phyloP scores from a whole-genome alignment of 2,113 vertebrate species.

The Pica pica region DNA sequence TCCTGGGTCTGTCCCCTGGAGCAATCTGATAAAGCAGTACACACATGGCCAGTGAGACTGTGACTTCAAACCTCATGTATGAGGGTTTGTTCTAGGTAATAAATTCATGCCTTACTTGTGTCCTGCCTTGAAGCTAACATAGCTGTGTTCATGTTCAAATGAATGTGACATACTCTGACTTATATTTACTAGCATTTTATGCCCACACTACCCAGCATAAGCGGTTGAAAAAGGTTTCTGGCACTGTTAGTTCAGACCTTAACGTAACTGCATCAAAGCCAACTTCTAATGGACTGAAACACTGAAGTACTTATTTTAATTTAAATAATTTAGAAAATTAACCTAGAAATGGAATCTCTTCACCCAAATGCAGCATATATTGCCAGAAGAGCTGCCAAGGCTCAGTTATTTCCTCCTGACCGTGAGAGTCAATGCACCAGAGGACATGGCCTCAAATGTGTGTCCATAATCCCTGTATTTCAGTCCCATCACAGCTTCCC shows the following conservation, averaged over 20 bases:
- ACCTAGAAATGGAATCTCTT: neutral
- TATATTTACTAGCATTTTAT: neutral
- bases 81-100: neutral
- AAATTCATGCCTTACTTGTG: neutral
- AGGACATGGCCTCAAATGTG: accelerated
- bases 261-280: neutral
- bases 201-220: neutral
- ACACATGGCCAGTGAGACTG: neutral
- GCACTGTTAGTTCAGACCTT: neutral
- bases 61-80: neutral
- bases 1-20: neutral
- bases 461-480: neutral
- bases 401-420: neutral
- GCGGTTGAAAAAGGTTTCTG: neutral
- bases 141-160: neutral
- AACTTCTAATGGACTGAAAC: neutral
- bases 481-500: neutral
- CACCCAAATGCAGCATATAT: neutral
- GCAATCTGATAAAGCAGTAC: neutral
- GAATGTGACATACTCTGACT: neutral
- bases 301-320: neutral
- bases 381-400: neutral
- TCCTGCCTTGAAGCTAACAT: neutral
- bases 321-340: neutral
- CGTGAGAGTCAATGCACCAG: neutral